phyloP scores from a whole-genome alignment of 2,888 invertebrate genomes.

The Philaethria dido region DNA sequence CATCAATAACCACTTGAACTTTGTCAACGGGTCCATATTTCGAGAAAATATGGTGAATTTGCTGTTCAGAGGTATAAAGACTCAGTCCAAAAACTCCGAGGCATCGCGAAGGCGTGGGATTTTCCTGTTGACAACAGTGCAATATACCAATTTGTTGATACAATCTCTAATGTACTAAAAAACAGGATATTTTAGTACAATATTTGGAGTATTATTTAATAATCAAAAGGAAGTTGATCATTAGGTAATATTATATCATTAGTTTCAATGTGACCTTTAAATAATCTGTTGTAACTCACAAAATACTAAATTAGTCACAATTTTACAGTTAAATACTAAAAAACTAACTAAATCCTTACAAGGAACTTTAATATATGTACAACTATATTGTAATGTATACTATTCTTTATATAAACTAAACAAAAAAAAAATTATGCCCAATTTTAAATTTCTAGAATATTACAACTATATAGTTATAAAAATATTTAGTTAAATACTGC shows the following conservation, averaged over 20 bases:
- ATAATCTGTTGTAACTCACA: not conserved
- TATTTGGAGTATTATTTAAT: not conserved
- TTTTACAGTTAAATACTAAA: not conserved
- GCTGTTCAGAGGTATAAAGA: constrained; percentile 95
- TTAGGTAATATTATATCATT: not conserved
- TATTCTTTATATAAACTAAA: not conserved
- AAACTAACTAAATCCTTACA: constrained; percentile 8
- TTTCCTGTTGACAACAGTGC: constrained; percentile 83
- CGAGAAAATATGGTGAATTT: constrained; percentile 95
- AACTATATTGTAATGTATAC: constrained; percentile 14
- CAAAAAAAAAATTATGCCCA: no score
- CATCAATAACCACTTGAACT: constrained; percentile 97
- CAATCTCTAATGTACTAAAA: not conserved
- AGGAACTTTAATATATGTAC: constrained; percentile 18
- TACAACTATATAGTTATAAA: no score
- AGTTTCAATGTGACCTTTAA: not conserved
- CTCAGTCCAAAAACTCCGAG: constrained; percentile 98
- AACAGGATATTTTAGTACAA: constrained; percentile 10
- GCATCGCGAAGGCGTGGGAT: constrained; percentile 94
- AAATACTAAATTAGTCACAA: not conserved
- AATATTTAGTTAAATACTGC: no score
- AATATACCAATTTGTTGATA: constrained; percentile 31
- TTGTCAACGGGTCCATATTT: constrained; percentile 96
- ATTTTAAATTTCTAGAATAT: no score
- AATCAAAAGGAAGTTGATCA: constrained; percentile 13